Evolutionary conservation across 2,888 invertebrate genomes (phyloP).

Genomic region (Ormyrus labotus): DNA sequence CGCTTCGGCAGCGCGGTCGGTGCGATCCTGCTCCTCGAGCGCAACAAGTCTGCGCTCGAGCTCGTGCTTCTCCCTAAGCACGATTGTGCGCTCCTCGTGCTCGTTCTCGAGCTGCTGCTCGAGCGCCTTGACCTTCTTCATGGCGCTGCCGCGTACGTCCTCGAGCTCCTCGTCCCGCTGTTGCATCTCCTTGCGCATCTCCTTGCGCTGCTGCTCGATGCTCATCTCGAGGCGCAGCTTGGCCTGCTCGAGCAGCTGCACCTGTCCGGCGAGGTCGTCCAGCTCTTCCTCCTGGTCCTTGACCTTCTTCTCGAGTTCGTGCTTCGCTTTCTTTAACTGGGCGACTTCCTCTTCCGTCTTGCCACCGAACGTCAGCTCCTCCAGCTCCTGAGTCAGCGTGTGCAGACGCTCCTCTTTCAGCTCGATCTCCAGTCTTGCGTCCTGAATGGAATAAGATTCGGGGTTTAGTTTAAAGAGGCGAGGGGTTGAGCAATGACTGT

Average conservation of each 20-base stretch:
- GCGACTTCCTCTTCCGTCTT: slow-evolving; percentile 92
- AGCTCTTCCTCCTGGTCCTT: slow-evolving; percentile 96
- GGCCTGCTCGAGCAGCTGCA: slow-evolving; percentile 92
- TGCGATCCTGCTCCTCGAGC: slow-evolving; percentile 86
- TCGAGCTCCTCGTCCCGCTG: slow-evolving; percentile 96
- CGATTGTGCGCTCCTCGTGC: slow-evolving; percentile 91
- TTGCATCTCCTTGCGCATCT: slow-evolving; percentile 91
- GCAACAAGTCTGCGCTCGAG: slow-evolving; percentile 90
- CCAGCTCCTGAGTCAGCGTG: slow-evolving; percentile 88
- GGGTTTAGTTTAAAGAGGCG: not conserved
- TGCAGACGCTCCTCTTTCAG: slow-evolving; percentile 90
- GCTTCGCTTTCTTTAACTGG: slow-evolving; percentile 87
- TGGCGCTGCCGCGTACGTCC: slow-evolving; percentile 91
- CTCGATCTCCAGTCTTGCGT: slow-evolving; percentile 90
- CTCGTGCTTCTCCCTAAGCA: slow-evolving; percentile 93
- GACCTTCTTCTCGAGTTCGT: slow-evolving; percentile 90
- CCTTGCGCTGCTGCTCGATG: slow-evolving; percentile 93
- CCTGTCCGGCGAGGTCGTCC: slow-evolving; percentile 95
- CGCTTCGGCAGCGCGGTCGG: slow-evolving; percentile 84
- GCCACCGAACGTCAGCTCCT: slow-evolving; percentile 87
- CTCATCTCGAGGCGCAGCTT: slow-evolving; percentile 96
- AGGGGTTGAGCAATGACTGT: no score
- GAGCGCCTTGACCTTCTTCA: slow-evolving; percentile 94
- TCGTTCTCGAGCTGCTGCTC: slow-evolving; percentile 95
- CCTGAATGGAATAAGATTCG: slow-evolving; percentile 77